phyloP scores from a whole-genome alignment of 2,797 vertebrate genomes.

The Artibeus jamaicensis region DNA sequence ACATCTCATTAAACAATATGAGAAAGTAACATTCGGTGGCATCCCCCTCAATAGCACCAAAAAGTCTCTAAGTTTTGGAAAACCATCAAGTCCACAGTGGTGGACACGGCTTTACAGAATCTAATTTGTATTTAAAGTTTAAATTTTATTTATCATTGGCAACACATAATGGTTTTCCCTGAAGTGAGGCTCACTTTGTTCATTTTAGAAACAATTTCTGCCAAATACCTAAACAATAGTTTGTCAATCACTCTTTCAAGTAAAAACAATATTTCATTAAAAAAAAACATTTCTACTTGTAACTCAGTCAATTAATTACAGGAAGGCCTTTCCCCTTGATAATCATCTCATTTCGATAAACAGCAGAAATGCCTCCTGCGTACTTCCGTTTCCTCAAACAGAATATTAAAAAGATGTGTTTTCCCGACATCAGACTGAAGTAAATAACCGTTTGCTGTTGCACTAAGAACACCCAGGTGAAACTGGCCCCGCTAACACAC shows the following conservation, averaged over 20 bases:
- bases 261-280: not conserved
- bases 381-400: not conserved
- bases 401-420: not conserved
- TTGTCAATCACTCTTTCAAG: not conserved
- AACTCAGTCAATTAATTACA: not conserved
- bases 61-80: not conserved
- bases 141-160: not conserved
- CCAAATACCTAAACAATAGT: not conserved
- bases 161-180: not conserved
- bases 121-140: slow-evolving; percentile 27
- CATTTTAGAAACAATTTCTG: not conserved
- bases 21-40: not conserved
- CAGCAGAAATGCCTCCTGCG: not conserved
- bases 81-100: not conserved
- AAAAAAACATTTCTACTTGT: not conserved
- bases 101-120: not conserved
- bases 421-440: not conserved
- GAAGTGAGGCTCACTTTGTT: not conserved
- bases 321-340: not conserved
- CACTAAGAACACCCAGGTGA: not conserved
- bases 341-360: not conserved
- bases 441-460: not conserved
- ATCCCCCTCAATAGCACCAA: not conserved
- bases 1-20: not conserved
- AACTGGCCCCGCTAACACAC: not conserved